Conservation (phyloP, 64 coral and sea anemone species). For the Montipora cactus region DNA sequence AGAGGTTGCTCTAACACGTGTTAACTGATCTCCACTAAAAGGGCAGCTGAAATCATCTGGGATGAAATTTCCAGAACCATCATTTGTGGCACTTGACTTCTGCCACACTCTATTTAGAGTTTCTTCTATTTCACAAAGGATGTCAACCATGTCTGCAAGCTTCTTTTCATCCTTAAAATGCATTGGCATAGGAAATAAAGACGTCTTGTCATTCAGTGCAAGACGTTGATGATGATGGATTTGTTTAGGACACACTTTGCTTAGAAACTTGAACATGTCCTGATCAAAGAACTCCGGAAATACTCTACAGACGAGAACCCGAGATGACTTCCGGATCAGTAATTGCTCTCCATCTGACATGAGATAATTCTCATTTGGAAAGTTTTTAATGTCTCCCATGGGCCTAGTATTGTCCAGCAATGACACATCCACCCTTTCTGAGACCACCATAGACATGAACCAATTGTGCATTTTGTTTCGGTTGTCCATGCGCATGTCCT, state of each 20-base stretch:
- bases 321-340: background rate
- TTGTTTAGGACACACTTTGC: background rate
- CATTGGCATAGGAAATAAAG: background rate
- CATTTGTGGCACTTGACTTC: background rate
- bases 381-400: constrained; percentile 35
- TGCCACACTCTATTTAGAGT: constrained; percentile 27
- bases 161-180: constrained; percentile 15
- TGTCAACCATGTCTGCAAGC: constrained; percentile 49
- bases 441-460: constrained; percentile 56
- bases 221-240: background rate
- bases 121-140: constrained; percentile 50
- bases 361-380: constrained; percentile 42
- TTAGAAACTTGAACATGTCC: constrained; percentile 2
- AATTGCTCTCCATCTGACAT: constrained; percentile 35
- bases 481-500: constrained; percentile 2
- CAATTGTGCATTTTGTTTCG: constrained; percentile 59
- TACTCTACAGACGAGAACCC: background rate
- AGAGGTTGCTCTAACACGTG: constrained; percentile 42
- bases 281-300: constrained; percentile 6
- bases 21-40: constrained; percentile 55
- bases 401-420: constrained; percentile 18
- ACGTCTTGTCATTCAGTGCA: background rate
- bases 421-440: constrained; percentile 29
- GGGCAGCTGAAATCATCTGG: constrained; percentile 17
- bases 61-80: constrained; percentile 29